phyloP scores from a whole-genome alignment of 2,888 invertebrate genomes.

The Protodeltote pygarga region DNA sequence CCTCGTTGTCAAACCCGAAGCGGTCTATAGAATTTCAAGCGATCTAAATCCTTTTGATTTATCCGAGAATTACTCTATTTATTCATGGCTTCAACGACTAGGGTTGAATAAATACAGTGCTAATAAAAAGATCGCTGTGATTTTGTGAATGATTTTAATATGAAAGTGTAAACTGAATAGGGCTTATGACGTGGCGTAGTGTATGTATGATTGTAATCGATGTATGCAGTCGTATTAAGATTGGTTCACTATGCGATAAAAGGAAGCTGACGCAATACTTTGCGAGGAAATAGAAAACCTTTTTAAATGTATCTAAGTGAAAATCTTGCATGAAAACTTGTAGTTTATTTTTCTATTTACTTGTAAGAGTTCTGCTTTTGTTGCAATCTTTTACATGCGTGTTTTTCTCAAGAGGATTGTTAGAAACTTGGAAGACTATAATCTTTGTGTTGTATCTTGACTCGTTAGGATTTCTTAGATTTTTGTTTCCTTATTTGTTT shows the following conservation, averaged over 20 bases:
- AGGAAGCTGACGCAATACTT: constrained; percentile 21
- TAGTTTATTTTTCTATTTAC: no score
- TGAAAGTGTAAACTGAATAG: constrained; percentile 30
- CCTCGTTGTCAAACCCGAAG: constrained; percentile 44
- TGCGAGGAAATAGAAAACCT: constrained; percentile 25
- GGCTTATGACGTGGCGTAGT: constrained; percentile 36
- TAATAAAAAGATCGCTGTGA: constrained; percentile 30
- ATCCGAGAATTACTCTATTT: constrained; percentile 49
- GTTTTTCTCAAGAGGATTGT: no score
- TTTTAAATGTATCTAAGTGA: constrained; percentile 21
- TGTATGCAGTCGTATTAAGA: constrained; percentile 22
- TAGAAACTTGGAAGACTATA: no score
- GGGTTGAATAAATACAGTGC: constrained; percentile 13
- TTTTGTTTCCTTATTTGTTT: no score
- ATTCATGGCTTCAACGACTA: constrained; percentile 10
- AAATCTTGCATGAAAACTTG: constrained; percentile 5
- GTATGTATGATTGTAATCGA: constrained; percentile 18
- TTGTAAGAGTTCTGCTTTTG: no score
- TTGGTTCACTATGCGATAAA: constrained; percentile 16
- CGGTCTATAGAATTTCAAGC: constrained; percentile 60
- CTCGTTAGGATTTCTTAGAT: no score
- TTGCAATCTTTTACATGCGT: no score
- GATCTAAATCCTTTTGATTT: constrained; percentile 54
- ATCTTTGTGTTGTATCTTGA: no score
- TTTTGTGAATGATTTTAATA: constrained; percentile 41